Conservation (phyloP, 2,113 vertebrate genomes). For the Takifugu flavidus region DNA sequence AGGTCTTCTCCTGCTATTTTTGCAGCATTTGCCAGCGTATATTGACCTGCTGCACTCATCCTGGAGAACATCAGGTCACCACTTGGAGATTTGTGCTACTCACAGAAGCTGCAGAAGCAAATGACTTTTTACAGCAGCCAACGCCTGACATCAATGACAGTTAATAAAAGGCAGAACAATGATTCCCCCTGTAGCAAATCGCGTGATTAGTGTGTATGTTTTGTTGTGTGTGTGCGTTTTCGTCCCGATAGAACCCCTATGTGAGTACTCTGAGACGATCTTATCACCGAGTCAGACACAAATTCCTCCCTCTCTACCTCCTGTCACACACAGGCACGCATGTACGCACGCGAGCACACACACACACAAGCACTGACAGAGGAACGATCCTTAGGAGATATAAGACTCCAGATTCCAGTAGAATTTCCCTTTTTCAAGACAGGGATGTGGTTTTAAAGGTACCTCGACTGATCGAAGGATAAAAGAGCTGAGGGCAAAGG, state of each 20-base stretch:
- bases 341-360: neutral
- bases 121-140: too few species aligned
- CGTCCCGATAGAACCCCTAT: conserved; percentile 63
- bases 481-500: conserved; percentile 65
- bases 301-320: conserved; percentile 53
- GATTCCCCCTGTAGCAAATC: conserved; percentile 10
- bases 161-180: neutral
- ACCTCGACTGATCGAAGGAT: conserved; percentile 62
- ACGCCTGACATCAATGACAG: neutral
- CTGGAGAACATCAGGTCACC: too few species aligned
- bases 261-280: conserved; percentile 57
- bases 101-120: too few species aligned
- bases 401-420: conserved; percentile 37
- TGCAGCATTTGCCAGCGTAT: too few species aligned
- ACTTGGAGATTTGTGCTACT: too few species aligned
- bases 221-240: conserved; percentile 20
- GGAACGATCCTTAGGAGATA: conserved; percentile 30
- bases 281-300: conserved; percentile 63
- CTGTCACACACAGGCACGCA: conserved; percentile 11
- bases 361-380: conserved; percentile 27
- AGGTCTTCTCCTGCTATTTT: too few species aligned
- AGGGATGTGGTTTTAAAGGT: conserved; percentile 49
- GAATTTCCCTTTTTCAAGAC: conserved; percentile 50
- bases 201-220: conserved; percentile 27
- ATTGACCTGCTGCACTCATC: too few species aligned